Evolutionary conservation across 2,113 vertebrate species (phyloP), one percentile per base, ranked within the genome.

Genomic region (Trinectes maculatus): DNA sequence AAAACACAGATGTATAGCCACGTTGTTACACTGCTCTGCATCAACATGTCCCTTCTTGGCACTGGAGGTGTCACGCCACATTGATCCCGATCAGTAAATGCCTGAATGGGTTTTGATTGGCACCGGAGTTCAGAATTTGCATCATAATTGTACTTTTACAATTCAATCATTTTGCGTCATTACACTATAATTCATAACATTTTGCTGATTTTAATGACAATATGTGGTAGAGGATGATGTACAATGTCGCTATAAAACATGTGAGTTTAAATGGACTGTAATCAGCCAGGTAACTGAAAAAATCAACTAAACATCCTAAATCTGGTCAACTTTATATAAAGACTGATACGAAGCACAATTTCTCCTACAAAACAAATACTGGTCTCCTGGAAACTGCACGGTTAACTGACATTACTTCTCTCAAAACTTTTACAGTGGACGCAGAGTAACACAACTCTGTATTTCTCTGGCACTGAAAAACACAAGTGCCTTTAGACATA

Each of bases 391-490:
- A 49, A 34, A 47, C 31, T 13, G 47, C 3, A 16, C 4, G 21
- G 28, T 71, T 51, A 52, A 37, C 40, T 48, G 33, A 47, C 54
- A 34, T 25, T 15, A 37, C 59, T 62, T 18, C 26, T 73, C 21
- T 33, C 3, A 21, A 13, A 25, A 56, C 42, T 55, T 57, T 28
- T 15, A 40, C 29, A 31, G 16, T 18, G 48, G 28, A 12, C 49
- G 12, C 28, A 4, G 11, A 52, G 12, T 21, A 33, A 26, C 6
- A 31, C 18, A 11, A 13, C 6, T 10, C 49, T 21, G 28, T 52
- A 33, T 56, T 60, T 57, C 22, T 33, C 60, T 42, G 46, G 74
- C 77, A 75, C n/a, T 56, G 57, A 77, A 47, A 31, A 59, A 78
- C 40, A 71, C 19, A 18, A 60, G 39, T 18, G 56, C 33, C 44